phyloP scores from a whole-genome alignment of 2,113 vertebrate genomes.

The Antechinus flavipes region DNA sequence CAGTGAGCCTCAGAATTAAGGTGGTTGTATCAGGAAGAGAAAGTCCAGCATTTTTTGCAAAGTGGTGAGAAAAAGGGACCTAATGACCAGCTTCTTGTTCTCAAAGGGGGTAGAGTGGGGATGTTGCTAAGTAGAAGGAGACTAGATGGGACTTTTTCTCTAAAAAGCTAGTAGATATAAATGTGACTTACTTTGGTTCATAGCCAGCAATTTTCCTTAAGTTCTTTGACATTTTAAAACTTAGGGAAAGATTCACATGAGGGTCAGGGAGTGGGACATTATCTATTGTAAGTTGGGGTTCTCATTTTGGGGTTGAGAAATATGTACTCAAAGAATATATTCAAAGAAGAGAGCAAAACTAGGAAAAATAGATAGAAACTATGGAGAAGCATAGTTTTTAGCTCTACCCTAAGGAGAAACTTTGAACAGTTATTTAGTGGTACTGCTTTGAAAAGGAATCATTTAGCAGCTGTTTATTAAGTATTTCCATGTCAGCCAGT shows the following conservation, averaged over 20 bases:
- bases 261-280: neutral
- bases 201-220: neutral
- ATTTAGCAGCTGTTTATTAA: neutral
- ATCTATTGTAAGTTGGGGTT: neutral
- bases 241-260: neutral
- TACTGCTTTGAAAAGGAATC: neutral
- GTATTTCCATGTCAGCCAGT: neutral
- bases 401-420: neutral
- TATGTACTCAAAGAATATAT: neutral
- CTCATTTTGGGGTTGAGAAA: neutral
- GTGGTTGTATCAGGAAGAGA: neutral
- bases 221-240: neutral
- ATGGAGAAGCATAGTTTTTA: neutral
- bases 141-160: neutral
- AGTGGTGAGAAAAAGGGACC: neutral
- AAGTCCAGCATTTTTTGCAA: neutral
- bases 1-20: neutral
- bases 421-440: neutral
- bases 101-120: neutral
- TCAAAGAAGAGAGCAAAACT: neutral
- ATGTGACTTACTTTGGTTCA: neutral
- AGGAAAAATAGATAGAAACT: neutral
- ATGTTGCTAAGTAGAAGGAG: neutral
- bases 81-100: neutral
- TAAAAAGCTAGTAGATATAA: neutral